These are phyloP conservation scores for Tenthredo amoena DNA, from an alignment of 2,888 invertebrate species.

Conservation along the genomic window DNA sequence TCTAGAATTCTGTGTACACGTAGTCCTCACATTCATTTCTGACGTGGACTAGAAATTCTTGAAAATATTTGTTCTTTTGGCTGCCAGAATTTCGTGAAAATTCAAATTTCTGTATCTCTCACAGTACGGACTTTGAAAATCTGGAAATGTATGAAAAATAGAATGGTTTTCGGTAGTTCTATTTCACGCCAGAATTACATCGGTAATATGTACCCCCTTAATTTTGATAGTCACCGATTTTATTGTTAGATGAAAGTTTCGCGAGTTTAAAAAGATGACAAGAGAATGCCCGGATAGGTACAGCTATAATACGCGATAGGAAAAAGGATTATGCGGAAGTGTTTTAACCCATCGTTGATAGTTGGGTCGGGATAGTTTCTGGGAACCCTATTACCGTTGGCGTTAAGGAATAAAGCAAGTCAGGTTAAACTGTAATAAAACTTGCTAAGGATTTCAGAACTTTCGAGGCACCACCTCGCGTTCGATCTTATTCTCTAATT, in stretches of 20 bases:
- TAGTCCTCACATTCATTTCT: too few species aligned
- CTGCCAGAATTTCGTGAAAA: too few species aligned
- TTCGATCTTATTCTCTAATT: constrained; percentile 40
- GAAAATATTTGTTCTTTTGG: too few species aligned
- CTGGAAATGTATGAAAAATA: too few species aligned
- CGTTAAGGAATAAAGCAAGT: constrained; percentile 46
- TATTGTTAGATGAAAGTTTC: neutral
- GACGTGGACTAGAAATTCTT: too few species aligned
- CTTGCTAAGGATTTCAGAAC: constrained; percentile 42
- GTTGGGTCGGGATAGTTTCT: constrained; percentile 32
- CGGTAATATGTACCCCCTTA: too few species aligned
- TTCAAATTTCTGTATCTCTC: too few species aligned
- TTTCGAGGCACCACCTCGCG: constrained; percentile 12
- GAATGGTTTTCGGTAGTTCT: too few species aligned
- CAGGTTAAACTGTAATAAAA: constrained; percentile 50
- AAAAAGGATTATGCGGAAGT: constrained; percentile 33
- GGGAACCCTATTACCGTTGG: constrained; percentile 31
- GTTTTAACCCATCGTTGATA: constrained; percentile 44
- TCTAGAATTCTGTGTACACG: too few species aligned
- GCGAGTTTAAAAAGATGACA: neutral
- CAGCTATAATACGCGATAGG: neutral
- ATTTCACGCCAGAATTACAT: too few species aligned
- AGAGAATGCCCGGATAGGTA: neutral
- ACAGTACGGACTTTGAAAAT: too few species aligned
- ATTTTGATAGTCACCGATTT: neutral